phyloP scores from a whole-genome alignment of 2,113 vertebrate species.

The Rhynchomys soricoides region DNA sequence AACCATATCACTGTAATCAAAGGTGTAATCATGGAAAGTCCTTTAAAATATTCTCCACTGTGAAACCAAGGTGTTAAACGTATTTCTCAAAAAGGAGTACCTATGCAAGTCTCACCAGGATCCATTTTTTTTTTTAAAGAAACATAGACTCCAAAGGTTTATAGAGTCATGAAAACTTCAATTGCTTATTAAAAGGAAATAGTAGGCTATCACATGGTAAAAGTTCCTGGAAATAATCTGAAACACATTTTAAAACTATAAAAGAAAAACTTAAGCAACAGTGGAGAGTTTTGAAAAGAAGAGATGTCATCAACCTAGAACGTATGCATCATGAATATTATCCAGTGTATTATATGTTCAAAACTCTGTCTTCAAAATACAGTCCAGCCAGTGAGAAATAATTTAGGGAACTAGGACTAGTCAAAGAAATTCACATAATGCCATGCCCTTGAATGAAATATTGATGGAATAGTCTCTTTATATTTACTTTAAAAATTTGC shows the following conservation, averaged over 20 bases:
- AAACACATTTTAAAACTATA: not conserved
- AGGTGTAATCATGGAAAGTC: not conserved
- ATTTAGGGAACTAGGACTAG: not conserved
- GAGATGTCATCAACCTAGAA: not conserved
- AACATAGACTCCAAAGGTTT: not conserved
- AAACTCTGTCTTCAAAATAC: not conserved
- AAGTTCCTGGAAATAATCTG: not conserved
- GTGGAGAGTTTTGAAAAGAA: not conserved
- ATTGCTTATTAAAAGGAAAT: not conserved
- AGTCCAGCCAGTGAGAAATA: not conserved
- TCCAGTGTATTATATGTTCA: not conserved
- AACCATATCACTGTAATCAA: not conserved
- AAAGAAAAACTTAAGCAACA: not conserved
- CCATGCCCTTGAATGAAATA: fast-evolving
- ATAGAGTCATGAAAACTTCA: not conserved
- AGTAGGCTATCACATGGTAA: not conserved
- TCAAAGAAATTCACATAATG: not conserved
- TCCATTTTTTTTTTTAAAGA: not conserved
- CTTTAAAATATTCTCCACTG: not conserved
- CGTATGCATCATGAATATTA: not conserved
- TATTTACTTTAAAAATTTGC: not conserved
- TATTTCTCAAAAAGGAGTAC: not conserved
- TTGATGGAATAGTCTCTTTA: not conserved
- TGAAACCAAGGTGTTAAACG: not conserved
- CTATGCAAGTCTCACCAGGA: not conserved